Percentiles rank a stretch among this genome's conserved stretches.
phyloP scores from a whole-genome alignment of 1,140 invertebrate genomes.

The Trinorchestia longiramus region DNA sequence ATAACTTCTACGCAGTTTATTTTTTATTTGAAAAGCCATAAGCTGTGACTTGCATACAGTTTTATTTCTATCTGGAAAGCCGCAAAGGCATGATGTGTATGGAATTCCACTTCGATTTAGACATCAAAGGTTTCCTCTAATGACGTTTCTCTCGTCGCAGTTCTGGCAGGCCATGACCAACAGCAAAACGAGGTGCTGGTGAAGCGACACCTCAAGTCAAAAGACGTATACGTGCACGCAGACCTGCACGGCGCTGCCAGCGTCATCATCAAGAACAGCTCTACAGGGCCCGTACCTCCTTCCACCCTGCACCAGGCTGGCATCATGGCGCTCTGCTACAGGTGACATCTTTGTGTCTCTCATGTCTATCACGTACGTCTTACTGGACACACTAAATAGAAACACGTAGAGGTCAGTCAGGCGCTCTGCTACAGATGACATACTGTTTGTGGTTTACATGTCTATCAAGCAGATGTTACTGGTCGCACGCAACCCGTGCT shows the following conservation, averaged over 20 bases:
- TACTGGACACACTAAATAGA: too few relatives aligned
- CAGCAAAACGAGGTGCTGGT: constrained; percentile 98
- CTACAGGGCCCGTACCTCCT: constrained; percentile 81
- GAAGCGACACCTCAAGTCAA: constrained; percentile 88
- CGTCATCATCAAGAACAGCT: constrained; percentile 91
- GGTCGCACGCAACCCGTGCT: too few relatives aligned
- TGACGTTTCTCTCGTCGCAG: constrained; percentile 67
- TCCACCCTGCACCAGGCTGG: constrained; percentile 97
- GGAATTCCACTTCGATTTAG: too few relatives aligned
- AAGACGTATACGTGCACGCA: constrained; percentile 72
- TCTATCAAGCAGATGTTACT: too few relatives aligned
- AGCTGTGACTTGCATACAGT: too few relatives aligned
- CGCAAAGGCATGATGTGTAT: too few relatives aligned
- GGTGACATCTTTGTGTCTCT: constrained; percentile 73
- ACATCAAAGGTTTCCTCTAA: background rate
- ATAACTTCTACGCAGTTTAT: too few relatives aligned
- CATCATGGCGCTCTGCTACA: constrained; percentile 94
- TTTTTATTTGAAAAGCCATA: too few relatives aligned
- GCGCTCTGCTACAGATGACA: too few relatives aligned
- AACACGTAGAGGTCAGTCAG: too few relatives aligned
- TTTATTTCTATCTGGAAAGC: too few relatives aligned
- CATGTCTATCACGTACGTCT: background rate
- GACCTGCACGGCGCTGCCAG: constrained; percentile 96
- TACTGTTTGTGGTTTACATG: too few relatives aligned
- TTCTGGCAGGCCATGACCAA: constrained; percentile 96